phyloP scores from a whole-genome alignment of 2,113 vertebrate species.

The Mystacornis crossleyi region DNA sequence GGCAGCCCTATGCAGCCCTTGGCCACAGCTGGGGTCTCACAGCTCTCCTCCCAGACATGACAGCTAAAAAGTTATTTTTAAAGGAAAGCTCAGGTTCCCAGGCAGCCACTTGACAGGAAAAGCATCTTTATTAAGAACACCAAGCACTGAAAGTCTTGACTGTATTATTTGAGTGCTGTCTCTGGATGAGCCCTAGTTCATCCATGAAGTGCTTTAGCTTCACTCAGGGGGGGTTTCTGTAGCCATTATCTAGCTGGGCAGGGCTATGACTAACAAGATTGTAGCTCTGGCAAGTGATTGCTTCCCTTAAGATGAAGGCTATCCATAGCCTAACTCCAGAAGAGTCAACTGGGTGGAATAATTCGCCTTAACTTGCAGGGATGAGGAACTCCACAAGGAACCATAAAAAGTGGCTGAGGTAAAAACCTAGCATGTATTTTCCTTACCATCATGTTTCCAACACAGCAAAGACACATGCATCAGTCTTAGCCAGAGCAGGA shows the following conservation, averaged over 20 bases:
- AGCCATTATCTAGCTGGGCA: neutral
- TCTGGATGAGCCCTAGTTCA: neutral
- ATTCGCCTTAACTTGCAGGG: neutral
- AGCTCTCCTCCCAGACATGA: neutral
- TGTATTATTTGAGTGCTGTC: neutral
- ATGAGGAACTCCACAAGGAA: neutral
- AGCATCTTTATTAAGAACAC: neutral
- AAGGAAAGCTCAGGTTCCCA: conserved; percentile 16
- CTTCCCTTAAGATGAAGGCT: neutral
- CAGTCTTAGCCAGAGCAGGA: neutral
- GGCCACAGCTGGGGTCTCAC: neutral
- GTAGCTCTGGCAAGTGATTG: neutral
- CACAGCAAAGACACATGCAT: neutral
- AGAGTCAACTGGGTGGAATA: neutral
- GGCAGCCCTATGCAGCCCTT: neutral
- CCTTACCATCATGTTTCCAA: neutral
- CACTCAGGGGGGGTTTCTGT: neutral
- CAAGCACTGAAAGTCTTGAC: neutral
- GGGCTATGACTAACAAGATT: neutral
- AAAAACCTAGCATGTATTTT: neutral
- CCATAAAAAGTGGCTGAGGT: neutral
- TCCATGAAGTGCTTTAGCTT: neutral
- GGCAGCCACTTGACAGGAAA: conserved; percentile 13
- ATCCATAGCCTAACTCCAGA: neutral
- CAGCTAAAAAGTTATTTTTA: neutral